These are phyloP conservation scores for Tenrec ecaudatus DNA, from an alignment of 2,113 vertebrate genomes.

Conservation along the genomic window DNA sequence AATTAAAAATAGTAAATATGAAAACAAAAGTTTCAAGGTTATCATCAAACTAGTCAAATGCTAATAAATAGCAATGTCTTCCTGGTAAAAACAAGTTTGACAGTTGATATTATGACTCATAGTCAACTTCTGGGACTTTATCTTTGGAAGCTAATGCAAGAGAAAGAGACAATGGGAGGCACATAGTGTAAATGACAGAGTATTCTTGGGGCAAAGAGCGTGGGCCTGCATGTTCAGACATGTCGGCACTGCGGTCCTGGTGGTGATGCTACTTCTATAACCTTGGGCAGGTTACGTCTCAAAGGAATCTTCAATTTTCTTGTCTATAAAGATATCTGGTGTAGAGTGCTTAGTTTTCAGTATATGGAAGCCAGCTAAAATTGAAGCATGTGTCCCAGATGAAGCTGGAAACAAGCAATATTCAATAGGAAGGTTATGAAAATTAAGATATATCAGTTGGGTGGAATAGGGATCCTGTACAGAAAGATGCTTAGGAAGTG, in stretches of 20 bases:
- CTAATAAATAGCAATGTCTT: neutral
- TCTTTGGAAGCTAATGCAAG: neutral
- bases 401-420: neutral
- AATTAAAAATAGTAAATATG: neutral
- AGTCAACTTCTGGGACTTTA: neutral
- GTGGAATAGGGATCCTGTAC: neutral
- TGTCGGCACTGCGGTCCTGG: neutral
- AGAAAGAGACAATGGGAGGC: neutral
- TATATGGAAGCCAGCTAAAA: neutral
- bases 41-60: neutral
- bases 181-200: neutral
- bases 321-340: neutral
- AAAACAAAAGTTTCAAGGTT: neutral
- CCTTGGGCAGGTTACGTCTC: neutral
- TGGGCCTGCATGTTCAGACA: neutral
- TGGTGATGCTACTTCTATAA: neutral
- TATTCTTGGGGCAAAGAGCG: neutral
- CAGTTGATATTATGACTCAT: neutral
- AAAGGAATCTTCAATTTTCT: neutral
- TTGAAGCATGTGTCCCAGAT: neutral
- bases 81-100: neutral
- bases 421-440: neutral
- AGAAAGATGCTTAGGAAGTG: neutral
- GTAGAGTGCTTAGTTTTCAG: neutral
- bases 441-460: neutral